Conservation (phyloP, 2,113 vertebrate genomes). For the Thunnus maccoyii region DNA sequence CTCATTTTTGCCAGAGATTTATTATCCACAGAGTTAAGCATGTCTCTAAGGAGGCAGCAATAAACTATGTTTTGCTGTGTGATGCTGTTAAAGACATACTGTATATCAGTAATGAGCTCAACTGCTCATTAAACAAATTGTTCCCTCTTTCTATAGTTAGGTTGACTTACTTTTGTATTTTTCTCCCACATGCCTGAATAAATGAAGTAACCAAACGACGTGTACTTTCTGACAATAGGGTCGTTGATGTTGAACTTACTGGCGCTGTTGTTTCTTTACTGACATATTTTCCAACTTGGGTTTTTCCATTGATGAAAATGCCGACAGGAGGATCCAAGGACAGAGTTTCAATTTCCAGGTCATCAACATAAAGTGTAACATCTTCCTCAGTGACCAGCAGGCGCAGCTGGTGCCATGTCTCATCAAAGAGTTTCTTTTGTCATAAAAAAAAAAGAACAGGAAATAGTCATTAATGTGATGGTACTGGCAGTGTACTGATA, state of each 20-base stretch:
- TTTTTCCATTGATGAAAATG: constrained; percentile 95
- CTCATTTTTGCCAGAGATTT: constrained; percentile 50
- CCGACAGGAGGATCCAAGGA: constrained; percentile 91
- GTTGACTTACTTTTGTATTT: background rate
- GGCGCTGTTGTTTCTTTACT: constrained; percentile 95
- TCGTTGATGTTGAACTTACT: constrained; percentile 80
- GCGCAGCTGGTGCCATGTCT: constrained; percentile 95
- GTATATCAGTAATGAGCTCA: constrained; percentile 37
- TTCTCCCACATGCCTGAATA: background rate
- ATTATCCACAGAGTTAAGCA: constrained; percentile 35
- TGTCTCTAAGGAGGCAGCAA: constrained; percentile 52
- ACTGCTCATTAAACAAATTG: constrained; percentile 36
- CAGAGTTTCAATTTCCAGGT: constrained; percentile 89
- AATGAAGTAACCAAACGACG: constrained; percentile 15
- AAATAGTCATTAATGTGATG: constrained; percentile 8
- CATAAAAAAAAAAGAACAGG: constrained; percentile 27
- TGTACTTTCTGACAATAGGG: constrained; percentile 30
- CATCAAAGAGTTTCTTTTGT: constrained; percentile 91
- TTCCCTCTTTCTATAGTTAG: constrained; percentile 31
- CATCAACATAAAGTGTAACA: constrained; percentile 93
- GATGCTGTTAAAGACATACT: constrained; percentile 38
- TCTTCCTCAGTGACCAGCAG: constrained; percentile 94
- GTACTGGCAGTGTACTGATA: background rate
- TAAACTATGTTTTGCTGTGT: constrained; percentile 46
- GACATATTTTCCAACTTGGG: constrained; percentile 96